phyloP scores from a whole-genome alignment of 2,888 invertebrate genomes.

The Gortyna flavago region DNA sequence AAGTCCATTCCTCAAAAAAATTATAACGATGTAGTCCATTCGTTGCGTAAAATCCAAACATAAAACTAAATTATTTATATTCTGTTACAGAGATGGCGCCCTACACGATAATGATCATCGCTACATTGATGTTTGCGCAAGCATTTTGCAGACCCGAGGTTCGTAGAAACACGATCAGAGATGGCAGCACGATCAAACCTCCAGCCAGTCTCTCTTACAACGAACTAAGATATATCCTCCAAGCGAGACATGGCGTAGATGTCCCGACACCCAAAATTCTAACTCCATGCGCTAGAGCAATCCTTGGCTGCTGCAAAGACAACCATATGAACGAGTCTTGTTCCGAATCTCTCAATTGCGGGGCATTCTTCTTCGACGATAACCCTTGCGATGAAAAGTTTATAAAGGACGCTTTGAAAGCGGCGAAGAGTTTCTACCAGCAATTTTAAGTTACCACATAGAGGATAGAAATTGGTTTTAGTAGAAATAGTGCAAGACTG shows the following conservation, averaged over 20 bases:
- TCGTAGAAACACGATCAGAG: constrained; percentile 66
- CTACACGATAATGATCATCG: constrained; percentile 61
- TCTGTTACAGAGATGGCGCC: constrained; percentile 76
- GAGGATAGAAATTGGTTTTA: constrained; percentile 18
- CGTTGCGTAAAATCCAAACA: neutral
- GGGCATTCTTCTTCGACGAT: constrained; percentile 93
- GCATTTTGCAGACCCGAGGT: constrained; percentile 72
- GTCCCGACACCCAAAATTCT: constrained; percentile 74
- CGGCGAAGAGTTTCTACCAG: constrained; percentile 82
- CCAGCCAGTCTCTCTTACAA: constrained; percentile 76
- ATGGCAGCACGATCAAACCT: constrained; percentile 79
- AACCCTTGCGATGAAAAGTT: constrained; percentile 93
- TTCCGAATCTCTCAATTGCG: constrained; percentile 93
- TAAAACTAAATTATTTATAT: constrained; percentile 11
- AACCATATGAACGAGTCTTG: constrained; percentile 89
- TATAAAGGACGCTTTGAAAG: constrained; percentile 89
- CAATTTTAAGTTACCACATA: constrained; percentile 70
- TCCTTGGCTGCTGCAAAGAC: constrained; percentile 92
- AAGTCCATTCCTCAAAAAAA: neutral
- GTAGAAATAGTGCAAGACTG: constrained; percentile 33
- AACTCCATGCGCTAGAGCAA: constrained; percentile 93
- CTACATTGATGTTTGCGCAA: constrained; percentile 69
- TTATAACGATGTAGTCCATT: neutral
- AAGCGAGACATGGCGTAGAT: constrained; percentile 72
- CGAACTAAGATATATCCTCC: constrained; percentile 79